Base-by-base conservation (phyloP, 2,888 invertebrate species). In the Ichneumon xanthorius region DNA sequence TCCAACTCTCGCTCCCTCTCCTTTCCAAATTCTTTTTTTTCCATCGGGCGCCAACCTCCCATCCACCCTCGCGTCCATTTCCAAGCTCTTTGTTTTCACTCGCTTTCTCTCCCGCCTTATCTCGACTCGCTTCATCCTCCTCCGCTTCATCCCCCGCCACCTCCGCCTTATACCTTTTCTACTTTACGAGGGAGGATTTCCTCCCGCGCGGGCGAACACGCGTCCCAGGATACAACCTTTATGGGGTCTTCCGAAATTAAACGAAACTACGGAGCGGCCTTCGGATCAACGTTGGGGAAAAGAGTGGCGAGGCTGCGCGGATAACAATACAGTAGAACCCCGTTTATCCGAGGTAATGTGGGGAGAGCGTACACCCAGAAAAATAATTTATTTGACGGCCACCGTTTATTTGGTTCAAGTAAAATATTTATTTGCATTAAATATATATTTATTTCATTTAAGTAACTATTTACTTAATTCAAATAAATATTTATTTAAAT, bases 181-280 rank as follows among this genome's bases (percentile, higher is more conserved):
- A 73, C 80, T 90, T 90, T 90, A 89, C 88, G 90, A 90, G 88
- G 88, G 87, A 80, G 88, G 88, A 89, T 89, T 90, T 90, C 86
- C 88, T 88, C 83, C 80, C 71, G 58, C 81, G 80, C 72, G 71
- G 50, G 55, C 80, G 80, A 83, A 86, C 86, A 68, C 82, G 84
- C 82, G 77, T 85, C 84, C 82, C 85, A 58, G 85, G 83, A 83
- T 87, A 87, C 88, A 90, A 89, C 87, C 87, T 90, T 90, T 88
- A 89, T 88, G 86, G 87, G 88, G 80, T 89, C 84, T 87, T 87
- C 84, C 84, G 89, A 88, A 90, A 90, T 90, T 89, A 90, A 89
- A 90, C 89, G 89, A 87, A 87, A 86, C 87, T 85, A 71, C 16
- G 61, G 26, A 5, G 30, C 58, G 2, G 11, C 14, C 58, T 9